Percentiles rank a stretch among this genome's conserved stretches.
phyloP scores from a whole-genome alignment of 2,888 invertebrate species.

The Noctua pronuba region DNA sequence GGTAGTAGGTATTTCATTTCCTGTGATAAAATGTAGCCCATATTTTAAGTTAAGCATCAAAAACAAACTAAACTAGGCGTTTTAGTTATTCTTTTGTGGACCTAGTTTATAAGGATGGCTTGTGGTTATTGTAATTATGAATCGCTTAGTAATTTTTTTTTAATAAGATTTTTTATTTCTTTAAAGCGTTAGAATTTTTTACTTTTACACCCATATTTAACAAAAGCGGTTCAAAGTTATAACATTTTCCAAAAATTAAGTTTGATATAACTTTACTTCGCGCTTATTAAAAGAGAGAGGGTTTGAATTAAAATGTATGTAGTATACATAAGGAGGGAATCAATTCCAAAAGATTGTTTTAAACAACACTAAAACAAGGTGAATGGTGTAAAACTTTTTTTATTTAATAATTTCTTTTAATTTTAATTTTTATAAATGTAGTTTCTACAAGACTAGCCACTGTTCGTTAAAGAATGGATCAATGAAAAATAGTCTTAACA shows the following conservation, averaged over 20 bases:
- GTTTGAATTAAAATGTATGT: neutral
- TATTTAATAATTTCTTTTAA: neutral
- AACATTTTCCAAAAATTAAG: neutral
- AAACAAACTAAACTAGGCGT: neutral
- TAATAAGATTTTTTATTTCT: neutral
- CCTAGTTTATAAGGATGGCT: neutral
- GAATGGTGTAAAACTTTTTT: neutral
- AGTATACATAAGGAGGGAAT: constrained; percentile 3
- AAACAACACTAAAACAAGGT: neutral
- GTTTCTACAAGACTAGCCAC: neutral
- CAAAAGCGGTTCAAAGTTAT: neutral
- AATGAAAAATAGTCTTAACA: neutral
- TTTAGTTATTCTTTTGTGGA: neutral
- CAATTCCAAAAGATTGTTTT: neutral
- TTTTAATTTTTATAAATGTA: neutral
- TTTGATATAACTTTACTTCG: neutral
- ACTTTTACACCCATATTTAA: neutral
- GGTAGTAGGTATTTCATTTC: too few species aligned
- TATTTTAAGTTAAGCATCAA: too few species aligned
- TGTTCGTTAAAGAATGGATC: neutral
- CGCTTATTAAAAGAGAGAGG: neutral
- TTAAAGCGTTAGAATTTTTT: too few species aligned
- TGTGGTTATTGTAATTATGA: neutral
- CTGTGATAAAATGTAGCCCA: too few species aligned
- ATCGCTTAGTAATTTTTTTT: neutral